phyloP scores from a whole-genome alignment of 92 coral and sea anemone species.

The Palythoa grandiflora region DNA sequence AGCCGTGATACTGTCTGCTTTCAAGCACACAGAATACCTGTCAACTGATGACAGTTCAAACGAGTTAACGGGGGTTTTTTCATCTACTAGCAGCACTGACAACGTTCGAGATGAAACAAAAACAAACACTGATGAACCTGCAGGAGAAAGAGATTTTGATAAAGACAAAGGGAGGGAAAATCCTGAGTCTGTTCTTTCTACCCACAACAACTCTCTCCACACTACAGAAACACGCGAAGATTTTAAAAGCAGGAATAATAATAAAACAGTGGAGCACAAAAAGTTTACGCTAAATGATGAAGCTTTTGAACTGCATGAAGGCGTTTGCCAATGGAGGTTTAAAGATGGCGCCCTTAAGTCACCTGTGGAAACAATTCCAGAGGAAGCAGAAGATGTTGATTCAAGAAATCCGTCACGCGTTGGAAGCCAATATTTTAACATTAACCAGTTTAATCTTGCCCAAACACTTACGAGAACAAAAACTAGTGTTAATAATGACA shows the following conservation, averaged over 20 bases:
- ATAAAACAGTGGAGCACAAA: not conserved
- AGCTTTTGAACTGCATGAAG: not conserved
- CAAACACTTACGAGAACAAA: not conserved
- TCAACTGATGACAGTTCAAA: constrained; percentile 7
- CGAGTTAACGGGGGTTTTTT: not conserved
- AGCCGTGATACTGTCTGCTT: constrained; percentile 49
- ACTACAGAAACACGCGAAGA: not conserved
- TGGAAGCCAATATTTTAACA: not conserved
- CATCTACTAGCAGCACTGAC: not conserved
- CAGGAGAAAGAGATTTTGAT: not conserved
- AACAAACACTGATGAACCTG: constrained; percentile 1
- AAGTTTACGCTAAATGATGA: not conserved
- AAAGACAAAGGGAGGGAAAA: not conserved
- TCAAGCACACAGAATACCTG: constrained; percentile 53
- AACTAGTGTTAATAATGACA: not conserved
- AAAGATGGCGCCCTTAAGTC: not conserved
- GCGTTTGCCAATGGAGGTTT: not conserved
- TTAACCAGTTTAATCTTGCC: not conserved
- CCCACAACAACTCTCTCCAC: not conserved
- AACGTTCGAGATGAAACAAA: not conserved
- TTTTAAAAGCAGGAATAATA: not conserved
- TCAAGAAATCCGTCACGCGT: not conserved
- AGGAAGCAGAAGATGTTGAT: constrained; percentile 39
- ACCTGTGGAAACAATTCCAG: constrained; percentile 52
- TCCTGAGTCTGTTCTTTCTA: not conserved